Conservation (phyloP, 1,140 invertebrate genomes). For the Polypedilum vanderplanki region DNA sequence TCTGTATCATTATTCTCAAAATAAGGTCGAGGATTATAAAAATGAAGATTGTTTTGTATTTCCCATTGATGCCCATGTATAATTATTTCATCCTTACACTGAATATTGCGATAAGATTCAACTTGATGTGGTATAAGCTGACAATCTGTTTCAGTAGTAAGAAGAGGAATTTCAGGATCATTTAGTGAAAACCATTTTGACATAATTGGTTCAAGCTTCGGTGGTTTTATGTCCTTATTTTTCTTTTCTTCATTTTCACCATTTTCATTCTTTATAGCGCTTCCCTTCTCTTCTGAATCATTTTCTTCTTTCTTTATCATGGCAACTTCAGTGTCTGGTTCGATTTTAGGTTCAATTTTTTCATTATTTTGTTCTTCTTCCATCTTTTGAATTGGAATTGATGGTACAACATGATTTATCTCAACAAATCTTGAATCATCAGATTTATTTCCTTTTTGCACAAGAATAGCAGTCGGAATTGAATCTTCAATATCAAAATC, state of each 20-base stretch:
- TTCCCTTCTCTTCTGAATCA: conserved; percentile 44
- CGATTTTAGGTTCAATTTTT: conserved; percentile 33
- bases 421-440: conserved; percentile 29
- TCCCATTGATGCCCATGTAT: conserved; percentile 54
- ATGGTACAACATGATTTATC: conserved; percentile 23
- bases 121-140: conserved; percentile 34
- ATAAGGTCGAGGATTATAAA: conserved; percentile 45
- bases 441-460: conserved; percentile 40
- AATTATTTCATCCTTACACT: conserved; percentile 46
- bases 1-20: conserved; percentile 48
- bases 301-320: conserved; percentile 44
- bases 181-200: conserved; percentile 52
- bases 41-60: conserved; percentile 51
- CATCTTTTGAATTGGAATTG: background rate
- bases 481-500: conserved; percentile 49
- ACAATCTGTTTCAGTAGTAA: conserved; percentile 36
- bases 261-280: conserved; percentile 38
- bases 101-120: conserved; percentile 37
- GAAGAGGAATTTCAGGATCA: conserved; percentile 39
- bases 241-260: conserved; percentile 49
- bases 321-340: conserved; percentile 43
- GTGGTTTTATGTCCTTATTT: conserved; percentile 45
- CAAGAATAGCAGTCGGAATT: conserved; percentile 47
- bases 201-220: background rate
- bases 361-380: conserved; percentile 31